Base-by-base conservation (phyloP, 2,888 invertebrate species). In the Tipula unca region DNA sequence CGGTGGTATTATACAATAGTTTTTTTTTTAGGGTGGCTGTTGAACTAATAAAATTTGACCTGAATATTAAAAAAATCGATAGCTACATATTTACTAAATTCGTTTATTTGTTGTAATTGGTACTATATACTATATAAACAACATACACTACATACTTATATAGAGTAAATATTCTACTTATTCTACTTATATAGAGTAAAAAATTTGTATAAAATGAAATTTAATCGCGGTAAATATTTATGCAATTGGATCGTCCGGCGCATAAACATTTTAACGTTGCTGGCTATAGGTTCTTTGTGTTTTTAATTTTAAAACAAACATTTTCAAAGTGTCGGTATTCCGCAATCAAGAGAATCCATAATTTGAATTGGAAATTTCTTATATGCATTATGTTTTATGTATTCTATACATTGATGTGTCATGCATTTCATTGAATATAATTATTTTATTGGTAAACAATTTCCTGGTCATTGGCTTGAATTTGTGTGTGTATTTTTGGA, bases 41-140 rank as follows among this genome's bases (percentile, higher is more conserved):
- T 69, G 69, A 69, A 69, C 69, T 69, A 69, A 69, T 69, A 69
- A 25, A 69, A 69, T 69, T 69, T 69, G 69, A 69, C 69, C 69
- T 69, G 25, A 25, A 69, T 69, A 69, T 69, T 54, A 69, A 69
- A 20, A 69, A 25, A 69, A 69, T 69, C 69, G 10, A 69, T 69
- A 69, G 25, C 14, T 69, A 14, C 10, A 69, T 20, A 25, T 25
- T 69, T 10, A 54, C 48, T 17, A 17, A 20, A 69, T 69, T 3
- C 17, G 48, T 48, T n/a, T 25, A 25, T 69, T 69, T 69, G 25
- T 13, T 69, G 25, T 69, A 69, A 25, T n/a, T n/a, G n/a, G n/a
- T n/a, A n/a, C n/a, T n/a, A n/a, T 6, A 32, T 32, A 32, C 69
- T 48, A 17, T n/a, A n/a, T 48, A 48, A n/a, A 39, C 10, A 32